These are phyloP conservation scores for Tachystola acroxantha DNA, from an alignment of 2,888 invertebrate species.

Conservation along the genomic window DNA sequence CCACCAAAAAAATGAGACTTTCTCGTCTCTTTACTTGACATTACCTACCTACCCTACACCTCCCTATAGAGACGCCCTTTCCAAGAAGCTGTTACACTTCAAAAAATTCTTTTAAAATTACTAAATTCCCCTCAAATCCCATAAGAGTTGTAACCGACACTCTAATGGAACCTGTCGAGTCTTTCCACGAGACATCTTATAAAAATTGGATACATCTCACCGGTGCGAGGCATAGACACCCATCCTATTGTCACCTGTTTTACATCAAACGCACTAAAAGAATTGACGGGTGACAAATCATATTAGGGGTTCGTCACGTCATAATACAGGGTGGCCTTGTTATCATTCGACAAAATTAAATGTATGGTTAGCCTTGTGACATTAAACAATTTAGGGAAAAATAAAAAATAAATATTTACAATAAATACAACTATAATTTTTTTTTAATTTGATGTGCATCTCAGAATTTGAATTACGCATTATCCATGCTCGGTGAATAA, in stretches of 20 bases:
- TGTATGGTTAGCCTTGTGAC: too few species aligned
- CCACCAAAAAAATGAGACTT: too few species aligned
- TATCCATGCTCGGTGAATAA: too few species aligned
- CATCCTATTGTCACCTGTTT: too few species aligned
- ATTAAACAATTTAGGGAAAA: too few species aligned
- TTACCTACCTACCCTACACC: too few species aligned
- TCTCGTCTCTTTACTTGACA: too few species aligned
- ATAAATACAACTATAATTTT: too few species aligned
- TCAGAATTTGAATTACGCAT: too few species aligned
- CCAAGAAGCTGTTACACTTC: background rate
- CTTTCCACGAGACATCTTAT: constrained; percentile 28
- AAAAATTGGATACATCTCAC: constrained; percentile 43
- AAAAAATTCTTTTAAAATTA: background rate
- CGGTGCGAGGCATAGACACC: constrained; percentile 21
- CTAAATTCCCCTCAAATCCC: constrained; percentile 14
- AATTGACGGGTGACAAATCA: constrained; percentile 27
- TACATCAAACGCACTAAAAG: constrained; percentile 25
- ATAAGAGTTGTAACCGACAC: constrained; percentile 28
- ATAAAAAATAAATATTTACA: too few species aligned
- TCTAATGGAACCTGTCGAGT: constrained; percentile 37
- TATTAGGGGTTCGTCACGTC: constrained; percentile 22
- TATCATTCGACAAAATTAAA: too few species aligned
- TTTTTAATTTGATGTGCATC: too few species aligned
- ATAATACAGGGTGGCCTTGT: background rate
- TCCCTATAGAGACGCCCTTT: background rate